Evolutionary conservation across 1,140 invertebrate genomes (phyloP).

Genomic region (Marisa cornuarietis): DNA sequence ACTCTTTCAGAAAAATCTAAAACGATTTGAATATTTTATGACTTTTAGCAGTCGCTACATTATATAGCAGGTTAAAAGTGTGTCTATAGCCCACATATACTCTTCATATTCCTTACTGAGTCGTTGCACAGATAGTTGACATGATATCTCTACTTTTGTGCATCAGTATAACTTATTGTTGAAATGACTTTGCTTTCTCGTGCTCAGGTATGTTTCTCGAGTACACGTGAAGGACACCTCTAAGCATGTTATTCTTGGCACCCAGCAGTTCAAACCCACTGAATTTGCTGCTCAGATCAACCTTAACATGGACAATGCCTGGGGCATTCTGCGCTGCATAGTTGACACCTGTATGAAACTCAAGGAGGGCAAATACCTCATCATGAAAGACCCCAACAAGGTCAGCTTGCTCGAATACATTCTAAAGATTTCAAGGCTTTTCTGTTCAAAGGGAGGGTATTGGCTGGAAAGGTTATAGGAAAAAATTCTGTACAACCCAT

Average conservation of each 20-base stretch:
- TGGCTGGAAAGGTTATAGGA: background rate
- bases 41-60: too few relatives aligned
- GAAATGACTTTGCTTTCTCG: background rate
- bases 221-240: constrained; percentile 91
- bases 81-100: too few relatives aligned
- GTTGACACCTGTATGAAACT: constrained; percentile 98
- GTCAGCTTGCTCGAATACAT: constrained; percentile 29
- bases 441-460: background rate
- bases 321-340: constrained; percentile 98
- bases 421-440: background rate
- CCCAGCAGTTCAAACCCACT: constrained; percentile 97
- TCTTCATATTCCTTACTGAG: too few relatives aligned
- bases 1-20: too few relatives aligned
- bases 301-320: constrained; percentile 99
- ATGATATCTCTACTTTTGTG: too few relatives aligned
- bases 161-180: too few relatives aligned
- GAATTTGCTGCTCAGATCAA: constrained; percentile 99
- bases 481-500: background rate
- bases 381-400: constrained; percentile 99
- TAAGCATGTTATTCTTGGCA: constrained; percentile 97
- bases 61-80: too few relatives aligned
- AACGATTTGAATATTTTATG: too few relatives aligned
- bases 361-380: constrained; percentile 94
- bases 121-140: too few relatives aligned
- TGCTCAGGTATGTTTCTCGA: constrained; percentile 87